Evolutionary conservation across 2,113 vertebrate species (phyloP).

Genomic region (Grammomys surdaster): DNA sequence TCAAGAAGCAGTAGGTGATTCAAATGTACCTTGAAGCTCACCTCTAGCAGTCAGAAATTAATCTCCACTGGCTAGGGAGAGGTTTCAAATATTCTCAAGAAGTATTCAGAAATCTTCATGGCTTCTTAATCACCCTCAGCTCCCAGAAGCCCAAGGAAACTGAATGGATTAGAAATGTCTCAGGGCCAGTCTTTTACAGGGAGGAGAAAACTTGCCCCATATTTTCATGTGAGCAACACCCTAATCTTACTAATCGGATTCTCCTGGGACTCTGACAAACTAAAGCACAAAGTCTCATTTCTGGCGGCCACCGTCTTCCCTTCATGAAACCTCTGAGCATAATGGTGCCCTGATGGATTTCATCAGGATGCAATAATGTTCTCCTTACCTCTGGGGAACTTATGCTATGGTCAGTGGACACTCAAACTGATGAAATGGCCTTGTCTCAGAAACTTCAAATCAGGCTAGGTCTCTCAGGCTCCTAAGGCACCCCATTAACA

Average conservation of each 20-base stretch:
- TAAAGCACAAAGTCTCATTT: background rate
- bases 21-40: slow-evolving; percentile 36
- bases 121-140: slow-evolving; percentile 5
- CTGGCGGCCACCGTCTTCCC: background rate
- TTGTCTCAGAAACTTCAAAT: slow-evolving; percentile 10
- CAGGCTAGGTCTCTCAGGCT: background rate
- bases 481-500: background rate
- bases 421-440: slow-evolving; percentile 18
- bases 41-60: slow-evolving; percentile 23
- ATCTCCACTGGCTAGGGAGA: background rate
- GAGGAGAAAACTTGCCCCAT: slow-evolving; percentile 28
- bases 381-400: background rate
- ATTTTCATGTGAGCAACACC: background rate
- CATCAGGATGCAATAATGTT: background rate
- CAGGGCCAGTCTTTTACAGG: background rate
- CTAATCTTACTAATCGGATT: background rate
- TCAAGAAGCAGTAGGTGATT: slow-evolving; percentile 10
- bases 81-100: slow-evolving; percentile 6
- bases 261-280: background rate
- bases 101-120: background rate
- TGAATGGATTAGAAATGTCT: background rate
- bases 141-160: slow-evolving; percentile 36
- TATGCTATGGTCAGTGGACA: background rate
- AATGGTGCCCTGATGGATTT: background rate
- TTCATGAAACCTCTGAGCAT: slow-evolving; percentile 1